phyloP scores from a whole-genome alignment of 2,888 invertebrate species.

The Diadegma fenestrale region DNA sequence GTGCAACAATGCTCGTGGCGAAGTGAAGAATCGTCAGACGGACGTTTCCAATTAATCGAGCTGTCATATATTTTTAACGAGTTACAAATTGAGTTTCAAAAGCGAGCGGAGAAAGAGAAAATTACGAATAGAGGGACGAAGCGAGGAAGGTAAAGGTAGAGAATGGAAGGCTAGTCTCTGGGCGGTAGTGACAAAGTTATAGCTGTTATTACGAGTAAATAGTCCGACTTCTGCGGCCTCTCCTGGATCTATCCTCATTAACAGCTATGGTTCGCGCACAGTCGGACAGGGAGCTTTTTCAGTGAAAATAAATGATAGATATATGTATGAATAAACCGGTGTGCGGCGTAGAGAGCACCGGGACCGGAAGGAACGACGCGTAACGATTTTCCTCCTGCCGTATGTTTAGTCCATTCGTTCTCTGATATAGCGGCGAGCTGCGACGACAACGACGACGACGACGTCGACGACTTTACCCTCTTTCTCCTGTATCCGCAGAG shows the following conservation, averaged over 20 bases:
- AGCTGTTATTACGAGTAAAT: slow-evolving; percentile 33
- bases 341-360: background rate
- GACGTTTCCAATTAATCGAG: slow-evolving; percentile 45
- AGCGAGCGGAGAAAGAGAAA: background rate
- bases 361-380: slow-evolving; percentile 23
- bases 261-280: slow-evolving; percentile 35
- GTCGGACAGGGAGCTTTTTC: slow-evolving; percentile 14
- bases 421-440: slow-evolving; percentile 47
- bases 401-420: slow-evolving; percentile 55
- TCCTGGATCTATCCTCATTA: slow-evolving; percentile 39
- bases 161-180: background rate
- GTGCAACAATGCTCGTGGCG: background rate
- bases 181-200: slow-evolving; percentile 25
- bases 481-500: slow-evolving; percentile 16
- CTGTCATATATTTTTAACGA: slow-evolving; percentile 29
- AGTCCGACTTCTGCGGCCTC: slow-evolving; percentile 17
- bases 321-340: background rate
- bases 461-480: slow-evolving; percentile 18
- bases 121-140: background rate
- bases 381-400: slow-evolving; percentile 60
- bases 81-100: slow-evolving; percentile 41
- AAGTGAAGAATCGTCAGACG: background rate
- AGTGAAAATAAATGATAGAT: slow-evolving; percentile 12
- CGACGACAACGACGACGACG: slow-evolving; percentile 19
- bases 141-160: background rate